Evolutionary conservation across 2,113 vertebrate species (phyloP).

Genomic region (Tor tambroides): DNA sequence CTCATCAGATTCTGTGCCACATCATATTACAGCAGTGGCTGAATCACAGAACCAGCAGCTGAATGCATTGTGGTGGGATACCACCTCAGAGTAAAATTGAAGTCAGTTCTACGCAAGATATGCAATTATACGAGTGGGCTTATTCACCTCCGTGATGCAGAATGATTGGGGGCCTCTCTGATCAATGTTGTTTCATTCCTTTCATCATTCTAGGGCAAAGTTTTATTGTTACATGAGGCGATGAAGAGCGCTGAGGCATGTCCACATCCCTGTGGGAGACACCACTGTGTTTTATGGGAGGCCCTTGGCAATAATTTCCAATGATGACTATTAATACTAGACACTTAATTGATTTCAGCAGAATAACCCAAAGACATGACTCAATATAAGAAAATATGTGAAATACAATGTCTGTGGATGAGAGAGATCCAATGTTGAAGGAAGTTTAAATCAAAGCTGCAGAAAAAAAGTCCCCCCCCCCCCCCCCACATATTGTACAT

Average conservation of each 20-base stretch:
- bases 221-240: constrained; percentile 64
- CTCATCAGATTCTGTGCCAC: constrained; percentile 44
- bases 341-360: constrained; percentile 57
- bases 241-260: constrained; percentile 69
- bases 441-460: neutral
- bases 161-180: constrained; percentile 33
- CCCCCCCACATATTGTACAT: neutral
- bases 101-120: constrained; percentile 54
- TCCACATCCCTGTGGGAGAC: constrained; percentile 47
- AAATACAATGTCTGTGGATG: neutral
- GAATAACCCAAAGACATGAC: neutral
- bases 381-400: constrained; percentile 32
- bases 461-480: no score
- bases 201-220: constrained; percentile 58
- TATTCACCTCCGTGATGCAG: constrained; percentile 54
- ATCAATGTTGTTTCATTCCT: constrained; percentile 51
- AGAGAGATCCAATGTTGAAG: neutral
- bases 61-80: constrained; percentile 35
- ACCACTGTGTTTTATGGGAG: constrained; percentile 62
- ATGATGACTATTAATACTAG: constrained; percentile 59
- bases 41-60: constrained; percentile 33
- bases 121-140: constrained; percentile 51
- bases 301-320: constrained; percentile 58
- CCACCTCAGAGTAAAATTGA: constrained; percentile 49
- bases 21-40: constrained; percentile 44